Percentiles rank a stretch among this genome's conserved stretches.
Conservation (phyloP, 2,888 invertebrate genomes). For the Bellardia bayeri region DNA sequence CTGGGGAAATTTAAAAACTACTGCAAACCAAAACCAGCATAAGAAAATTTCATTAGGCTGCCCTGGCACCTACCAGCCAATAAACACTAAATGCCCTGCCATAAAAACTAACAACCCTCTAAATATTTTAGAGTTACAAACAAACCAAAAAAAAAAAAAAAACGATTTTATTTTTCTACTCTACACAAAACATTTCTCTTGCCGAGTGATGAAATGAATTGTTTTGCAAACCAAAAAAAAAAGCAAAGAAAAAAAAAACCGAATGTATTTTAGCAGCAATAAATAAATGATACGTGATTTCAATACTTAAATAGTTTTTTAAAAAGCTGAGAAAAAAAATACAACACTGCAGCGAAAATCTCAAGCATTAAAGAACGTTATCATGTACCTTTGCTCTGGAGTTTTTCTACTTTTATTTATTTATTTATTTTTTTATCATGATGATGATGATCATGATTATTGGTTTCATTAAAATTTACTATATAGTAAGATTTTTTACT, state of each 20-base stretch:
- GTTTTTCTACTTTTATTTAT: background rate
- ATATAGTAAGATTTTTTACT: conserved; percentile 52
- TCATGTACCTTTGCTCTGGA: conserved; percentile 51
- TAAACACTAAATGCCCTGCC: conserved; percentile 15
- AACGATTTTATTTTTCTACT: background rate
- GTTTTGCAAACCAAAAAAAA: conserved; percentile 29
- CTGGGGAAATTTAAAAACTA: background rate
- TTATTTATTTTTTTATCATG: conserved; percentile 41
- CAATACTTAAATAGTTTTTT: conserved; percentile 83
- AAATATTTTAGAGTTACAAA: conserved; percentile 43
- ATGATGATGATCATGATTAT: conserved; percentile 71
- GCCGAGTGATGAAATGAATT: conserved; percentile 58
- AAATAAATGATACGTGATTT: conserved; percentile 85
- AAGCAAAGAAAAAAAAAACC: conserved; percentile 45
- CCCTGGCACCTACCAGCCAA: conserved; percentile 9
- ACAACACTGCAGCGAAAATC: conserved; percentile 45
- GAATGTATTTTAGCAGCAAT: conserved; percentile 81
- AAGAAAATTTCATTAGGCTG: conserved; percentile 21
- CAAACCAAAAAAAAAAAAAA: background rate
- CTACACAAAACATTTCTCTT: conserved; percentile 45
- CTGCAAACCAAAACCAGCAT: background rate
- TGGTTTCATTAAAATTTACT: conserved; percentile 74
- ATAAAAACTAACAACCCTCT: conserved; percentile 70
- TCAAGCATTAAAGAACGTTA: conserved; percentile 61
- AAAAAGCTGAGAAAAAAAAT: conserved; percentile 39